Conservation (phyloP, 2,797 vertebrate genomes). For the Moxostoma hubbsi region DNA sequence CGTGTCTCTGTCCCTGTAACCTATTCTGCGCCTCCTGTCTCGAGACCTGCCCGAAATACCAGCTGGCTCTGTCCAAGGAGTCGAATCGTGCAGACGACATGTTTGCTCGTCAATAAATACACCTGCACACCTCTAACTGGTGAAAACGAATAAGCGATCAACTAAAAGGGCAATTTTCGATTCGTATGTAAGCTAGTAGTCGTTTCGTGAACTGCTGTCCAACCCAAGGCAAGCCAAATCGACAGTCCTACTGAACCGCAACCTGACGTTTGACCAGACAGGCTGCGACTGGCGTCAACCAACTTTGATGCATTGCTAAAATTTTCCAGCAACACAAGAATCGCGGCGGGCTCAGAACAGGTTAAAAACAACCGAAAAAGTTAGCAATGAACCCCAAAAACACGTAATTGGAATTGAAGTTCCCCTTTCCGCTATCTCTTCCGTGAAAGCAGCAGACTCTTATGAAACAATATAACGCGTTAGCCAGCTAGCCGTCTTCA, state of each 20-base stretch:
- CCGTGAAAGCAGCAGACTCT: slow-evolving; percentile 66
- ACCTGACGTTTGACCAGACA: slow-evolving; percentile 70
- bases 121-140: too few species aligned
- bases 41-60: slow-evolving; percentile 95
- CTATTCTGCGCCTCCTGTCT: slow-evolving; percentile 92
- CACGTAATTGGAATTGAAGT: slow-evolving; percentile 71
- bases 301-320: slow-evolving; percentile 70
- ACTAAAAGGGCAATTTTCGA: slow-evolving; percentile 45
- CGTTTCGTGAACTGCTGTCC: not conserved
- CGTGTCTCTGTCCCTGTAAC: slow-evolving; percentile 94
- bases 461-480: slow-evolving; percentile 58
- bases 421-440: slow-evolving; percentile 81
- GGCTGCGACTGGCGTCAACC: slow-evolving; percentile 66
- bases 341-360: not conserved
- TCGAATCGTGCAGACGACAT: slow-evolving; percentile 95
- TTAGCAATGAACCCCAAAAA: slow-evolving; percentile 32
- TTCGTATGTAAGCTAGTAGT: not conserved
- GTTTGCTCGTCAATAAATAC: slow-evolving; percentile 25
- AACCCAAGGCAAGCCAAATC: slow-evolving; percentile 1
- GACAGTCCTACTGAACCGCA: slow-evolving; percentile 49
- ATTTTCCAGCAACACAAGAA: slow-evolving; percentile 14
- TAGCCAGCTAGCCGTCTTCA: slow-evolving; percentile 63
- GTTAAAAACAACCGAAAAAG: not conserved
- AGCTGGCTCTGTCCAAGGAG: slow-evolving; percentile 90
- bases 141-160: slow-evolving; percentile 57